These are phyloP conservation scores for Albula glossodonta DNA, from an alignment of 2,113 vertebrate species.

Conservation along the genomic window DNA sequence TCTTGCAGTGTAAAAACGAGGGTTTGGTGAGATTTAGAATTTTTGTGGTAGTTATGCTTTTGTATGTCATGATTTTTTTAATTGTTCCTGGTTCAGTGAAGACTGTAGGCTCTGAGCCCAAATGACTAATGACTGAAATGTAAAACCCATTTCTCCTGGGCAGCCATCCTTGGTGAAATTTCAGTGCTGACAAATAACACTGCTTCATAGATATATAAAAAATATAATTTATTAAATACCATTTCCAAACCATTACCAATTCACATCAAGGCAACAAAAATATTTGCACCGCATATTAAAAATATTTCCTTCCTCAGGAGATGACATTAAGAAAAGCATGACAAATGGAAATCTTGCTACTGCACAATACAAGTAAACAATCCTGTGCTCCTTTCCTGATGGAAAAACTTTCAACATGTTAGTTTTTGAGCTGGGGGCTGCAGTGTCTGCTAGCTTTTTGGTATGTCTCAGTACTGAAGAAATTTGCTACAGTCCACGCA, in stretches of 20 bases:
- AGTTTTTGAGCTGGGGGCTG: not conserved
- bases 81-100: no score
- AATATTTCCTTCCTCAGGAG: not conserved
- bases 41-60: no score
- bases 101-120: no score
- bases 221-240: conserved; percentile 7
- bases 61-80: no score
- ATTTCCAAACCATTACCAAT: not conserved
- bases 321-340: not conserved
- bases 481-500: no score
- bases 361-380: not conserved
- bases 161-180: not conserved
- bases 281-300: not conserved
- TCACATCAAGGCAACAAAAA: not conserved
- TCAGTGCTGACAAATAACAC: not conserved
- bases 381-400: not conserved
- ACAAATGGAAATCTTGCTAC: not conserved
- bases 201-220: not conserved
- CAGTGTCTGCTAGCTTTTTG: no score
- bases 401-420: not conserved
- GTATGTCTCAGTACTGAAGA: no score
- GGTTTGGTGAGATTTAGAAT: no score
- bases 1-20: not conserved
- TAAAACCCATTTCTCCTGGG: no score
- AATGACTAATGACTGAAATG: no score